These are phyloP conservation scores for Cuniculus paca DNA, from an alignment of 2,797 vertebrate genomes.

Conservation along the genomic window DNA sequence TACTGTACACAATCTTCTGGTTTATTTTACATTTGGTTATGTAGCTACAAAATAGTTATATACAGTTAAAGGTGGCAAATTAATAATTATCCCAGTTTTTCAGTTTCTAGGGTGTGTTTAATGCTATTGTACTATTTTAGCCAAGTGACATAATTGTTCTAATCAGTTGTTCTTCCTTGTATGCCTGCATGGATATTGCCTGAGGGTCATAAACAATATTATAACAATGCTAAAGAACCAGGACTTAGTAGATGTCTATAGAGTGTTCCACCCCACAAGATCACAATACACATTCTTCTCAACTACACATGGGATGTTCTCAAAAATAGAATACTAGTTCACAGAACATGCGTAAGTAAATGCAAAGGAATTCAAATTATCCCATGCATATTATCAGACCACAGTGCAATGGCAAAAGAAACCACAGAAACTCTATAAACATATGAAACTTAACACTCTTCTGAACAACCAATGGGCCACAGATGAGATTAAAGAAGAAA, in stretches of 20 bases:
- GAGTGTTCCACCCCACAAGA: not conserved
- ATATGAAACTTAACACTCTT: too few species aligned
- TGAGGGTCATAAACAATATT: not conserved
- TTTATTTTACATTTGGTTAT: not conserved
- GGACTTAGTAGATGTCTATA: not conserved
- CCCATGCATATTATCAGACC: too few species aligned
- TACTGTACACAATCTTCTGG: not conserved
- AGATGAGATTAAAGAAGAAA: too few species aligned
- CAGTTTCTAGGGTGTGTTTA: not conserved
- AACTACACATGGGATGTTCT: not conserved
- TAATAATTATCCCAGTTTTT: not conserved
- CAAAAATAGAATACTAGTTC: too few species aligned
- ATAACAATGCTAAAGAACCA: not conserved
- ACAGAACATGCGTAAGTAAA: too few species aligned
- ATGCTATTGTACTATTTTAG: not conserved
- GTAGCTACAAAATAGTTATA: too few species aligned
- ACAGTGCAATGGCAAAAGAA: too few species aligned
- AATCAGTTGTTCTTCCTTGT: not conserved
- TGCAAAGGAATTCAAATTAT: too few species aligned
- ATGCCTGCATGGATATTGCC: not conserved
- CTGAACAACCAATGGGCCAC: too few species aligned
- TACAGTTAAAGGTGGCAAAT: not conserved
- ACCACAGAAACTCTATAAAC: too few species aligned
- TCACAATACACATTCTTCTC: not conserved
- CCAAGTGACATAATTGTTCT: not conserved